Conservation (phyloP, 2,797 vertebrate genomes). For the Notoglanidium macrostoma region DNA sequence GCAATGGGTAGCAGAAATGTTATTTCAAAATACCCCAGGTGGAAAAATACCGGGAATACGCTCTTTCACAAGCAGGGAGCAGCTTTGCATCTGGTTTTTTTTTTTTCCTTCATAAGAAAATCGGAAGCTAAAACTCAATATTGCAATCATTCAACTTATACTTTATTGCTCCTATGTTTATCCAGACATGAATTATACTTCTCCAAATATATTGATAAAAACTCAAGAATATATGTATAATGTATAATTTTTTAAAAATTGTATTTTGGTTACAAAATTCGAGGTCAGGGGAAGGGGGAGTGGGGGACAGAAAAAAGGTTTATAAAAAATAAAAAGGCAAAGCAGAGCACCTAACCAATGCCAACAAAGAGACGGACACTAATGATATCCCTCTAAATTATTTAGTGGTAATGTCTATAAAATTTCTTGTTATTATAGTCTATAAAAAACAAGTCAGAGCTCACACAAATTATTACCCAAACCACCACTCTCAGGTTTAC, state of each 20-base stretch:
- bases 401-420: background rate
- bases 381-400: too few species aligned
- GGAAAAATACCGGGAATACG: background rate
- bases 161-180: background rate
- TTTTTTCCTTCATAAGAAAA: background rate
- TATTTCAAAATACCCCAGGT: slow-evolving; percentile 1
- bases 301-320: background rate
- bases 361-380: background rate
- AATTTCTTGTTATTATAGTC: background rate
- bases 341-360: background rate
- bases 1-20: background rate
- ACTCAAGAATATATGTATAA: too few species aligned
- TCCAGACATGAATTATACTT: background rate
- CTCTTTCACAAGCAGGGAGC: background rate
- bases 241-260: too few species aligned
- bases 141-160: background rate
- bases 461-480: background rate
- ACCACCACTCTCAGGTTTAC: background rate
- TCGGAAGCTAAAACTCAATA: too few species aligned
- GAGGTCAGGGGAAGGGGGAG: background rate
- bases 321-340: background rate
- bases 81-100: background rate
- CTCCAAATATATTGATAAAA: background rate
- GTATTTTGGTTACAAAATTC: background rate
- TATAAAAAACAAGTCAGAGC: background rate